phyloP scores from a whole-genome alignment of 2,888 invertebrate genomes.

The Trichopria drosophilae region DNA sequence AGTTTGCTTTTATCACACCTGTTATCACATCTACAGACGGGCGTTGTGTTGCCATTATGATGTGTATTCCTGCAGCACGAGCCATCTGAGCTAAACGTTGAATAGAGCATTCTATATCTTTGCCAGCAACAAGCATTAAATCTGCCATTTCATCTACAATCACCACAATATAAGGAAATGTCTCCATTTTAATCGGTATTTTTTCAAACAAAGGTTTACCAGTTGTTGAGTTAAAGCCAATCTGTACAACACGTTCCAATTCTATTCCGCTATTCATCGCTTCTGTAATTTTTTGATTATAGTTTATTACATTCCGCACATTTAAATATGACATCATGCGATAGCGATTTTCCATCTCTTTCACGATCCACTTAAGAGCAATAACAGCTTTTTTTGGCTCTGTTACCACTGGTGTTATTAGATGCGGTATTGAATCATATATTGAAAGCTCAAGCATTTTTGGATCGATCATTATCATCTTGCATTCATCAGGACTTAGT shows the following conservation, averaged over 20 bases:
- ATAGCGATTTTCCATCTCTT: slow-evolving; percentile 28
- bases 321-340: slow-evolving; percentile 14
- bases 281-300: slow-evolving; percentile 17
- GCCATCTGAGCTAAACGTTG: slow-evolving; percentile 26
- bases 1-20: slow-evolving; percentile 27
- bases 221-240: slow-evolving; percentile 14
- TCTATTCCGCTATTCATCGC: slow-evolving; percentile 9
- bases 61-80: slow-evolving; percentile 27
- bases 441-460: slow-evolving; percentile 25
- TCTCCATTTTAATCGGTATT: slow-evolving; percentile 11
- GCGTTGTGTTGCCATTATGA: slow-evolving; percentile 27
- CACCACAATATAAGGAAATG: slow-evolving; percentile 22
- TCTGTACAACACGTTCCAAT: slow-evolving; percentile 14
- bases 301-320: slow-evolving; percentile 13
- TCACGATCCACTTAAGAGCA: slow-evolving; percentile 19
- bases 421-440: slow-evolving; percentile 25
- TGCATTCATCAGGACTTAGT: not conserved
- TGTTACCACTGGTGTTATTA: slow-evolving; percentile 21
- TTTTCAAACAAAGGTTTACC: slow-evolving; percentile 12
- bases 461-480: slow-evolving; percentile 24
- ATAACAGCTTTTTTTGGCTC: slow-evolving; percentile 19
- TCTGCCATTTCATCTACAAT: slow-evolving; percentile 28
- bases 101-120: slow-evolving; percentile 21
- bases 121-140: slow-evolving; percentile 26
- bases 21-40: slow-evolving; percentile 30